Percentiles rank a stretch among this genome's conserved stretches.
Evolutionary conservation across 2,113 vertebrate species (phyloP).

Genomic region (Psephotus haematonotus): DNA sequence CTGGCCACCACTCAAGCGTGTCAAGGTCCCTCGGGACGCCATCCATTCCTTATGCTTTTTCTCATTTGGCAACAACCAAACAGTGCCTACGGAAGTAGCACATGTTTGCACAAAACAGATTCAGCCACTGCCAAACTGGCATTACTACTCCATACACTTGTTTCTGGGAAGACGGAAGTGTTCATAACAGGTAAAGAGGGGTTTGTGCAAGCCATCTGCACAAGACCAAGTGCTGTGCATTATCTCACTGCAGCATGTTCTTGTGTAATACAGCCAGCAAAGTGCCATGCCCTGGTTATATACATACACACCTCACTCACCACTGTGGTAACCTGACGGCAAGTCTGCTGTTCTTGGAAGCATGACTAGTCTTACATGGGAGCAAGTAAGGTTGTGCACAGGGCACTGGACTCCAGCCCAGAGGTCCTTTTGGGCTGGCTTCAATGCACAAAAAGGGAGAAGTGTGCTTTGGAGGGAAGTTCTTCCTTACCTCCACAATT

Average conservation of each 20-base stretch:
- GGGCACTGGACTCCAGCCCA: not conserved
- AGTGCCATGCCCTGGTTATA: not conserved
- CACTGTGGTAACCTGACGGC: not conserved
- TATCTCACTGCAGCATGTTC: not conserved
- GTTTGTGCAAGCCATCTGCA: not conserved
- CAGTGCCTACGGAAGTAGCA: not conserved
- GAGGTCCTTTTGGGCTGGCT: not conserved
- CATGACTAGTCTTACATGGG: not conserved
- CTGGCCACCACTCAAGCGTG: not conserved
- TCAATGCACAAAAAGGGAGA: not conserved
- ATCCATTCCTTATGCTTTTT: not conserved
- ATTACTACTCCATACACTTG: not conserved
- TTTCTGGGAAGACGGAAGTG: not conserved
- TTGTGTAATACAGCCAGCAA: not conserved
- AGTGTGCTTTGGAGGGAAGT: not conserved
- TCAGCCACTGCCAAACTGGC: not conserved
- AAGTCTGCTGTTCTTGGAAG: not conserved
- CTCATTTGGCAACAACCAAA: not conserved
- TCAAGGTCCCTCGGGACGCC: not conserved
- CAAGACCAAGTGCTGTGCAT: rapidly evolving
- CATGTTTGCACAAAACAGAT: not conserved
- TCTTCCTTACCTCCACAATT: not conserved
- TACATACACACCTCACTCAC: not conserved
- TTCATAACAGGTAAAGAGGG: not conserved
- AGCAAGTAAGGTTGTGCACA: not conserved